Evolutionary conservation across 2,888 invertebrate genomes (phyloP).

Genomic region (Ypsolopha sequella): DNA sequence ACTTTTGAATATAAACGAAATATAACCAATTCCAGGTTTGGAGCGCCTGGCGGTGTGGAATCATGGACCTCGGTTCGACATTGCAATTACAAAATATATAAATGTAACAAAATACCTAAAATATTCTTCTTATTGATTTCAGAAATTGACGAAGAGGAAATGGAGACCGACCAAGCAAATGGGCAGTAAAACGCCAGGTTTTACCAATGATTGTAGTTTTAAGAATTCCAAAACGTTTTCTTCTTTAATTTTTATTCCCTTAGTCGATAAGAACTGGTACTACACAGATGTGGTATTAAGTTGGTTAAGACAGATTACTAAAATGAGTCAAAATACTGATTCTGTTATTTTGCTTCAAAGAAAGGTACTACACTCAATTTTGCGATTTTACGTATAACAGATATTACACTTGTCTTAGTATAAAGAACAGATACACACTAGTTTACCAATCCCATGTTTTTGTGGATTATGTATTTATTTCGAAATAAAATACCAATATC

Average conservation of each 20-base stretch:
- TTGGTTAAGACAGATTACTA: slow-evolving; percentile 38
- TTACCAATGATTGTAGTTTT: neutral
- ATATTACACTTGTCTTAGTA: too few relatives aligned
- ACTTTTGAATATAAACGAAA: too few relatives aligned
- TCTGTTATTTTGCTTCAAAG: slow-evolving; percentile 24
- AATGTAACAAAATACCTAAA: too few relatives aligned
- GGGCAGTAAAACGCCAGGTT: slow-evolving; percentile 26
- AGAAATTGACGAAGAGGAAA: slow-evolving; percentile 62
- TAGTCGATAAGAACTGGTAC: slow-evolving; percentile 26
- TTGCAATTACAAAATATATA: too few relatives aligned
- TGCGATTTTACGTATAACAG: neutral
- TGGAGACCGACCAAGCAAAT: slow-evolving; percentile 56
- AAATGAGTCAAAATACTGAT: too few relatives aligned
- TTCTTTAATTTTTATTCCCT: slow-evolving; percentile 6
- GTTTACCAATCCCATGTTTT: neutral
- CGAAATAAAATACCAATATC: neutral
- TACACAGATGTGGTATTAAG: slow-evolving; percentile 24
- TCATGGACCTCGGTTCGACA: too few relatives aligned
- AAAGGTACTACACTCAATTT: slow-evolving; percentile 37
- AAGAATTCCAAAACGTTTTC: neutral
- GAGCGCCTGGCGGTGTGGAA: too few relatives aligned
- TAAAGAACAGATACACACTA: slow-evolving; percentile 8
- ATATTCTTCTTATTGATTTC: slow-evolving; percentile 32
- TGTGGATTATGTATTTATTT: neutral
- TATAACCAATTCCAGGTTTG: too few relatives aligned